These are phyloP conservation scores for Ara ararauna DNA, from an alignment of 2,797 vertebrate species.

Conservation along the genomic window DNA sequence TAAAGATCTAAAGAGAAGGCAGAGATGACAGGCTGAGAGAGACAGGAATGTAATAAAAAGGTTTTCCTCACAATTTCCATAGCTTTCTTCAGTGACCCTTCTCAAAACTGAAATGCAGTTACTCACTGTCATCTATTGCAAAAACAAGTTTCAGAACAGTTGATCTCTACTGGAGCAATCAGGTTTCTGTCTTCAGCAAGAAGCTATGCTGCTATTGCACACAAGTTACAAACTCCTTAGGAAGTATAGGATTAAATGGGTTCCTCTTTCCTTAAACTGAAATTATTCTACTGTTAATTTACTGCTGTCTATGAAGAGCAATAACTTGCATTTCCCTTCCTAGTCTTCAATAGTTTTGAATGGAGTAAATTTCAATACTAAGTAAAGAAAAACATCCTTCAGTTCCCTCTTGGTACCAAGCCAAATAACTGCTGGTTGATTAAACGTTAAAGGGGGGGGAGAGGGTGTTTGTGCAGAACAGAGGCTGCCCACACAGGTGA, in stretches of 20 bases:
- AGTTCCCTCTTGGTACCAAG: neutral
- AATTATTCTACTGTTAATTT: constrained; percentile 1
- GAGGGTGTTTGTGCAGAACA: neutral
- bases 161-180: neutral
- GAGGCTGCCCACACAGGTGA: neutral
- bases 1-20: constrained; percentile 33
- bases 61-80: constrained; percentile 4
- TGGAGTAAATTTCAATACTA: neutral
- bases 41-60: constrained; percentile 7
- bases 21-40: constrained; percentile 21
- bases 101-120: neutral
- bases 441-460: neutral
- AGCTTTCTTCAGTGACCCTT: neutral
- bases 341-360: neutral
- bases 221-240: neutral
- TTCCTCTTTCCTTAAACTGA: neutral
- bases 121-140: neutral
- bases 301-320: constrained; percentile 2
- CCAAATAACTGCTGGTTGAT: neutral
- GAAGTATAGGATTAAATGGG: neutral
- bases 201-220: neutral
- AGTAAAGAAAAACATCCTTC: neutral
- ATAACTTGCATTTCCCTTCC: constrained; percentile 8
- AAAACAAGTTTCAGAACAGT: neutral
- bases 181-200: neutral